phyloP scores from a whole-genome alignment of 1,140 invertebrate genomes.

The Coelopa frigida region DNA sequence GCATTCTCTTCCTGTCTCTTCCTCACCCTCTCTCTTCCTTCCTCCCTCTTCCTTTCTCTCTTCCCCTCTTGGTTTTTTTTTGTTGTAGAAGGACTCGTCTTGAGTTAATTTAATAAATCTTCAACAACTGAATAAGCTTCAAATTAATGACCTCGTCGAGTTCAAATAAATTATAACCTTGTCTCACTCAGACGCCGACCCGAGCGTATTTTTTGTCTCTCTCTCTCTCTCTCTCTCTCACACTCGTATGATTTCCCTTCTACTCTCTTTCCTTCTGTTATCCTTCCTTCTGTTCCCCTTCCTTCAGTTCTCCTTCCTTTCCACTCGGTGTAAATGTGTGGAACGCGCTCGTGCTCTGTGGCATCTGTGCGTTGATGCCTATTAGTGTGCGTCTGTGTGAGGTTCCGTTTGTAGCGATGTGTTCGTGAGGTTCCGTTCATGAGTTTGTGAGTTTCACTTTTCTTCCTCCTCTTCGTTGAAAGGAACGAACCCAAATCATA shows the following conservation, averaged over 20 bases:
- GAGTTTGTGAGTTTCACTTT: no score
- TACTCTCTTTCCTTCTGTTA: neutral
- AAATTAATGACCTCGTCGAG: conserved; percentile 45
- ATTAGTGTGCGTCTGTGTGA: no score
- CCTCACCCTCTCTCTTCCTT: neutral
- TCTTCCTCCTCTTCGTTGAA: no score
- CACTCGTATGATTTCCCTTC: neutral
- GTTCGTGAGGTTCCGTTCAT: no score
- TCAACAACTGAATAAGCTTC: conserved; percentile 46
- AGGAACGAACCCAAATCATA: no score
- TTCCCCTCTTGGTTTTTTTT: neutral
- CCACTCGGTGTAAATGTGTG: no score
- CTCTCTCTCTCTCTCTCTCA: neutral
- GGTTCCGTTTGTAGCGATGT: no score
- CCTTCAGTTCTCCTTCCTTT: conserved; percentile 1
- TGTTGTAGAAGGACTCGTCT: conserved; percentile 21
- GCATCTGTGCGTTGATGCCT: no score
- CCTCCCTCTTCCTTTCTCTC: neutral
- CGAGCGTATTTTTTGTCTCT: neutral
- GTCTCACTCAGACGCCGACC: conserved; percentile 17
- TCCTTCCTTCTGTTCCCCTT: neutral
- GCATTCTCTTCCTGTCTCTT: no score
- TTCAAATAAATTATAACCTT: conserved; percentile 43
- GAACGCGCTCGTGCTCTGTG: no score
- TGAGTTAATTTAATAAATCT: conserved; percentile 46